Base-by-base conservation (phyloP, 2,797 vertebrate genomes). In the Amazonetta brasiliensis region DNA sequence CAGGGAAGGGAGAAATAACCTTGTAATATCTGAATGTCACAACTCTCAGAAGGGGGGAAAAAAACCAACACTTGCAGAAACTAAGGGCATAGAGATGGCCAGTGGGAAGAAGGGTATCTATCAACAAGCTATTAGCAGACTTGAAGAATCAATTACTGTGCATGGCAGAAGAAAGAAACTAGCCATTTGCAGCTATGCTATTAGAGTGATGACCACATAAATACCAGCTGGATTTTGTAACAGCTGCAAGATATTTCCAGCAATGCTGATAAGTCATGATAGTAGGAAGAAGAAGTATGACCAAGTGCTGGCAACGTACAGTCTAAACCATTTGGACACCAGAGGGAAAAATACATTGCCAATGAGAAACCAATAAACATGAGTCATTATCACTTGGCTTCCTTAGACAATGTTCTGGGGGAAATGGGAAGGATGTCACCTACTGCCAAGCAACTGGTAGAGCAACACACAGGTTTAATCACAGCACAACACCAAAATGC, bases 121-220 rank as follows among this genome's bases (percentile, higher is more conserved):
- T 80, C 77, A 94, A 86, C 66, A 84, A 63, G 69, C 73, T 90
- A 21, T 75, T 95, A 89, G 75, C 81, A 94, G 76, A 58, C 89
- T 83, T 85, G 87, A 76, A 84, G 55, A 26, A 55, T 92, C 68
- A 89, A 17, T 92, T 90, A 68, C 54, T 33, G 31, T 4, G 12
- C 58, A 43, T 26, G 55, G 82, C 23, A 89, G n/a, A 96, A 87
- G 92, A 90, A 93, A 77, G 76, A 50, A 91, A 39, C 48, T 21
- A 84, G 17, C 35, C n/a, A 68, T 92, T 93, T 87, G 35, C 58
- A 87, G 62, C 41, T 87, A 62, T 15, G 33, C 58, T 66, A 46
- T 89, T 87, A 83, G 64, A 85, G 82, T 89, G 84, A 69, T 92
- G 69, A 90, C 78, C 87, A 89, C 35, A 89, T 92, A 76, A 26